Evolutionary conservation across 2,113 vertebrate genomes (phyloP).

Genomic region (Megaceryle torquata): DNA sequence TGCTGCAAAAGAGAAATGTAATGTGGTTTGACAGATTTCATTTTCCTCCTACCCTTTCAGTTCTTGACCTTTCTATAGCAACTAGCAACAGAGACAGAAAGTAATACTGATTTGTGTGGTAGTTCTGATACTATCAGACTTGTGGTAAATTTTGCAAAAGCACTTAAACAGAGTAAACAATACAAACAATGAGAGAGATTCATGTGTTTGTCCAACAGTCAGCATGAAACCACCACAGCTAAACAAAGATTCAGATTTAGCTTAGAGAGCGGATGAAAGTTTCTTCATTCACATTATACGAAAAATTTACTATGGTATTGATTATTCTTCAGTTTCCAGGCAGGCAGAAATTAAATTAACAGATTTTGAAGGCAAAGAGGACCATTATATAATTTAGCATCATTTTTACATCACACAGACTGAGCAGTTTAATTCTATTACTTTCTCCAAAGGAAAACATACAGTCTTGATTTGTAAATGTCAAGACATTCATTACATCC

Average conservation of each 20-base stretch:
- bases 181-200: neutral
- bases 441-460: neutral
- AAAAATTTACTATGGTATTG: neutral
- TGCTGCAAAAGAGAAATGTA: conserved; percentile 2
- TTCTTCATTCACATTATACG: neutral
- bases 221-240: neutral
- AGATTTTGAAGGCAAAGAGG: neutral
- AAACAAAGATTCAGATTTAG: neutral
- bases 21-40: neutral
- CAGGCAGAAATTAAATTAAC: conserved; percentile 19
- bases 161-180: neutral
- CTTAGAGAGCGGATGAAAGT: neutral
- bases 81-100: neutral
- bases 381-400: neutral
- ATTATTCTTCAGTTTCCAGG: neutral
- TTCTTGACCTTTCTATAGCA: conserved; percentile 27
- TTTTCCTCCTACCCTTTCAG: conserved; percentile 7
- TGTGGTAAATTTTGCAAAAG: neutral
- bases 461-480: conserved; percentile 49
- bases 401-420: neutral
- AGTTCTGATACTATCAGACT: neutral
- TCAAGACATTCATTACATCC: conserved; percentile 34
- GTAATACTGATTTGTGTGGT: neutral
- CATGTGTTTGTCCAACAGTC: neutral
- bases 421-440: conserved; percentile 33